phyloP scores from a whole-genome alignment of 2,113 vertebrate genomes.

The Bothrops jararaca region DNA sequence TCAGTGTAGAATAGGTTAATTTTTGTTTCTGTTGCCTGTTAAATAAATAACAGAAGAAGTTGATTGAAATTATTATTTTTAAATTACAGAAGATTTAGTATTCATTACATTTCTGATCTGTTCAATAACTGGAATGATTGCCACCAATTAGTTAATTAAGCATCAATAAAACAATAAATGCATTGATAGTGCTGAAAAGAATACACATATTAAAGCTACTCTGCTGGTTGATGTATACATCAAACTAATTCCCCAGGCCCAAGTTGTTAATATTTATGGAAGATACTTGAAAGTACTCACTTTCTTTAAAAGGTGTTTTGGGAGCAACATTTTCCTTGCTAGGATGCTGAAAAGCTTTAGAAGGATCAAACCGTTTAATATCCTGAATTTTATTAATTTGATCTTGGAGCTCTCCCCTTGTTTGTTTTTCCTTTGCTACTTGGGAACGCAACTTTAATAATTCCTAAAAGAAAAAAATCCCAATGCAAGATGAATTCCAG shows the following conservation, averaged over 20 bases:
- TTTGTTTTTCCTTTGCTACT: constrained; percentile 75
- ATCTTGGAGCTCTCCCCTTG: constrained; percentile 72
- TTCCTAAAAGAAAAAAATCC: constrained; percentile 69
- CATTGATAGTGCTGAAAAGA: background rate
- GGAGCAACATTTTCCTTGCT: constrained; percentile 84
- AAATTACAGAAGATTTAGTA: background rate
- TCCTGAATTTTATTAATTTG: constrained; percentile 70
- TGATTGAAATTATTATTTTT: background rate
- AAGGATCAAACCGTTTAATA: constrained; percentile 78
- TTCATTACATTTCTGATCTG: background rate
- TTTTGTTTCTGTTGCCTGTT: constrained; percentile 57
- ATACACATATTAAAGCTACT: background rate
- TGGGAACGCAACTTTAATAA: constrained; percentile 76
- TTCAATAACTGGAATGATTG: background rate
- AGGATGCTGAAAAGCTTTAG: constrained; percentile 86
- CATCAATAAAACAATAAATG: background rate
- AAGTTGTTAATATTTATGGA: background rate
- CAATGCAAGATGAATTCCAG: background rate
- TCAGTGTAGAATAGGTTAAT: constrained; percentile 4
- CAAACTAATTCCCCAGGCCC: background rate
- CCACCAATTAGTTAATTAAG: background rate
- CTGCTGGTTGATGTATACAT: background rate
- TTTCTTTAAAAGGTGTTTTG: constrained; percentile 75
- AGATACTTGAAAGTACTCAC: constrained; percentile 56
- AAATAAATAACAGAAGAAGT: background rate